These are phyloP conservation scores for Rhynchophorus ferrugineus DNA, from an alignment of 1,140 invertebrate genomes.

Conservation along the genomic window DNA sequence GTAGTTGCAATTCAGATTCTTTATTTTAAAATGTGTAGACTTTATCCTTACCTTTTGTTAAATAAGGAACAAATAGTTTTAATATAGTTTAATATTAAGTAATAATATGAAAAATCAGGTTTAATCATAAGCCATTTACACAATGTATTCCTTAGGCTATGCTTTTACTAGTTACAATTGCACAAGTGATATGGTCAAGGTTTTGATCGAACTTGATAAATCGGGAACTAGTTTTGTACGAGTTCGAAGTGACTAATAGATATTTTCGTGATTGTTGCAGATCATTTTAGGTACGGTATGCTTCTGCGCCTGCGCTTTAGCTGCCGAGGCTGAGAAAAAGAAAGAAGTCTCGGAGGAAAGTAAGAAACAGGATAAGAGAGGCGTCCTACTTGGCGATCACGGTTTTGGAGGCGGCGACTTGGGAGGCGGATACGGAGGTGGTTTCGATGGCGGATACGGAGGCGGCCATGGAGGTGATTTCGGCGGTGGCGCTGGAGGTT, in stretches of 20 bases:
- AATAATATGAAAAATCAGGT: too few species aligned
- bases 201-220: neutral
- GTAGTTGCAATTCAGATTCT: too few species aligned
- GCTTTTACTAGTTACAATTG: too few species aligned
- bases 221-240: neutral
- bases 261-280: slow-evolving; percentile 25
- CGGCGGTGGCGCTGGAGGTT: too few species aligned
- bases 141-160: too few species aligned
- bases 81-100: neutral
- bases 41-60: too few species aligned
- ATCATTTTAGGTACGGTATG: slow-evolving; percentile 36
- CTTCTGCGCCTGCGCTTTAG: slow-evolving; percentile 36
- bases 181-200: neutral
- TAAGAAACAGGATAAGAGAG: slow-evolving; percentile 43
- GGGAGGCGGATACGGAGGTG: slow-evolving; percentile 26
- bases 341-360: slow-evolving; percentile 35
- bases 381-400: slow-evolving; percentile 36
- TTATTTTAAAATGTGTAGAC: too few species aligned
- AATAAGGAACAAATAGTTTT: neutral
- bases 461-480: slow-evolving; percentile 33
- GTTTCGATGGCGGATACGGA: slow-evolving; percentile 36
- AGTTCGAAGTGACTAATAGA: neutral
- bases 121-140: too few species aligned
- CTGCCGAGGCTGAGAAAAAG: slow-evolving; percentile 33
- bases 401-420: slow-evolving; percentile 28